Percentiles rank a stretch among this genome's conserved stretches.
Evolutionary conservation across 2,797 vertebrate genomes (phyloP).

Genomic region (Fundulus diaphanus): DNA sequence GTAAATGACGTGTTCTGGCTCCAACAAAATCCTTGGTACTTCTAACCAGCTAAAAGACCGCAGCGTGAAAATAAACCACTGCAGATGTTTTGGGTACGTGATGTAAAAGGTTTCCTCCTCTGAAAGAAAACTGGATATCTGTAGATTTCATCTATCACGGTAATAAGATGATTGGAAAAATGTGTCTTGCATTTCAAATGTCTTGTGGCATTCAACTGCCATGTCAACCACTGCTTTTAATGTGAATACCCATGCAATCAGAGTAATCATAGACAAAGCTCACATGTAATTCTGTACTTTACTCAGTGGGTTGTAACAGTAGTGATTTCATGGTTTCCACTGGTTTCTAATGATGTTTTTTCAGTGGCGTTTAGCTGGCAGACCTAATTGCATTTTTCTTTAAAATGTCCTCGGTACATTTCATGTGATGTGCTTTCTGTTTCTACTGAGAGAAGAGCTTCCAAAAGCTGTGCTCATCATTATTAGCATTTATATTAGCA

Average conservation of each 20-base stretch:
- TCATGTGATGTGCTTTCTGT: conserved; percentile 7
- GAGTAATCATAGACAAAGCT: conserved; percentile 32
- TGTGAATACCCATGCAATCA: conserved; percentile 32
- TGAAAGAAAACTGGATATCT: conserved; percentile 7
- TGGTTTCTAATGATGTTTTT: background rate
- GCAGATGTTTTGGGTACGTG: conserved; percentile 21
- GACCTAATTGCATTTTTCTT: background rate
- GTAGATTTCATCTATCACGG: background rate
- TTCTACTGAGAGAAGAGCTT: conserved; percentile 5
- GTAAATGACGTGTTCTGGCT: conserved; percentile 1
- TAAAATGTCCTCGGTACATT: conserved; percentile 8
- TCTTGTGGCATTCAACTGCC: conserved; percentile 24
- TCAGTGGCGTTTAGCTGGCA: conserved; percentile 15
- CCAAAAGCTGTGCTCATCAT: conserved; percentile 10
- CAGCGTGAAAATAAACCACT: background rate
- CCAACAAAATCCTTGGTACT: background rate
- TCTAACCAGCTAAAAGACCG: conserved; percentile 13
- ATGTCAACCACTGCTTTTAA: conserved; percentile 14
- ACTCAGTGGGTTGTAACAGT: background rate
- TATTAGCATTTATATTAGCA: conserved; percentile 18
- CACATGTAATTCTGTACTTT: conserved; percentile 17
- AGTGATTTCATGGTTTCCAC: conserved; percentile 8
- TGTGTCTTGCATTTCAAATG: no score
- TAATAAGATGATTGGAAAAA: conserved; percentile 25
- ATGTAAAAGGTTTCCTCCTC: conserved; percentile 4